These are phyloP conservation scores for Mythimna pallens DNA, from an alignment of 2,888 invertebrate species.

Conservation along the genomic window DNA sequence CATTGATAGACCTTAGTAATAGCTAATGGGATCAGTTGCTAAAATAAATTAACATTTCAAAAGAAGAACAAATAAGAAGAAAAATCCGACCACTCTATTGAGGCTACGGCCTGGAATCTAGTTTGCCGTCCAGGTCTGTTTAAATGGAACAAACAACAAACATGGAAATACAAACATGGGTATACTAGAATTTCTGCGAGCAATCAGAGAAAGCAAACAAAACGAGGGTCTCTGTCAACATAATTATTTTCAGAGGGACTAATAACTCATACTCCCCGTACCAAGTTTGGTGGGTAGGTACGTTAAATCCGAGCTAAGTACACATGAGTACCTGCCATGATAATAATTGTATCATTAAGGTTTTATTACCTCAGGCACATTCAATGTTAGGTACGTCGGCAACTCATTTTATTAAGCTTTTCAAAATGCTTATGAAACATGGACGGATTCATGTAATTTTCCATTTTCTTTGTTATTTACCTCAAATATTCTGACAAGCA, in stretches of 20 bases:
- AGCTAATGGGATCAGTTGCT: background rate
- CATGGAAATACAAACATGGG: constrained; percentile 38
- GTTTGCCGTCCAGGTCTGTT: constrained; percentile 1
- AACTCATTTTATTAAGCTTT: constrained; percentile 1
- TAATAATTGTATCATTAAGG: constrained; percentile 14
- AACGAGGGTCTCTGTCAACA: constrained; percentile 40
- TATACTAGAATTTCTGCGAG: constrained; percentile 21
- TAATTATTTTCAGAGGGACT: constrained; percentile 34
- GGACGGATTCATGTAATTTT: background rate
- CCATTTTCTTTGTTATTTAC: background rate
- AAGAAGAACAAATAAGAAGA: background rate
- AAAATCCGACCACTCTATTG: background rate
- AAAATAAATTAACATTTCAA: constrained; percentile 6
- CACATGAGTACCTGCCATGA: constrained; percentile 2
- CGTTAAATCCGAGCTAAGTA: constrained; percentile 5
- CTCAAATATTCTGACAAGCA: background rate
- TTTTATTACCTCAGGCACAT: constrained; percentile 1
- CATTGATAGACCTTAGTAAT: constrained; percentile 33
- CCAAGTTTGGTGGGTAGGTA: constrained; percentile 11
- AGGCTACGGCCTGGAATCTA: background rate
- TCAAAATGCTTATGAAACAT: background rate
- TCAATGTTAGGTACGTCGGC: constrained; percentile 10
- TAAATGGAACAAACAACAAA: constrained; percentile 26
- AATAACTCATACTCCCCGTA: constrained; percentile 17
- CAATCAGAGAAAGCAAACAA: constrained; percentile 49